Percentiles rank a stretch among this genome's conserved stretches.
Evolutionary conservation across 2,888 invertebrate genomes (phyloP).

Genomic region (Strigamia crassipes): DNA sequence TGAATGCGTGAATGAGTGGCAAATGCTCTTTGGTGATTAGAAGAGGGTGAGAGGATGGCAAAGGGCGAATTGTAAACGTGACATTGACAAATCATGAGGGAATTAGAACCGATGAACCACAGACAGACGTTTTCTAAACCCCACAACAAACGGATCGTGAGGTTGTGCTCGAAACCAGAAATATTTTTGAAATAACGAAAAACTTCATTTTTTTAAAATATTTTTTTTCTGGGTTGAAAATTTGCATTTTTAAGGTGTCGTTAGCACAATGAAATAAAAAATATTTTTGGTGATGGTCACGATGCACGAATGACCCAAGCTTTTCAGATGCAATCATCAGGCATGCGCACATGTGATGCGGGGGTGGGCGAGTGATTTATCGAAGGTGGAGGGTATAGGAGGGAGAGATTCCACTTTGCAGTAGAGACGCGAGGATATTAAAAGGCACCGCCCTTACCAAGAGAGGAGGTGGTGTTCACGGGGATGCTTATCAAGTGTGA

Average conservation of each 20-base stretch:
- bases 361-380: slow-evolving; percentile 32
- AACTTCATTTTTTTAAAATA: not conserved
- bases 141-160: not conserved
- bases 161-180: not conserved
- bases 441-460: slow-evolving; percentile 34
- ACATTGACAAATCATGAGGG: slow-evolving; percentile 42
- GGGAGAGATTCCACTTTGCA: slow-evolving; percentile 39
- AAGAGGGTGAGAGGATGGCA: slow-evolving; percentile 41
- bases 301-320: slow-evolving; percentile 19
- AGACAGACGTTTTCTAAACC: not conserved
- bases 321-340: slow-evolving; percentile 32
- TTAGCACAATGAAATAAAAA: not conserved
- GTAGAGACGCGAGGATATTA: slow-evolving; percentile 40
- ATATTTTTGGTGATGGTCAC: not conserved
- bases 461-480: slow-evolving; percentile 29
- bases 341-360: slow-evolving; percentile 36
- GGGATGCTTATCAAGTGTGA: slow-evolving; percentile 37
- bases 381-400: not conserved
- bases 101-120: slow-evolving; percentile 29
- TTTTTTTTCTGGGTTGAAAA: not conserved
- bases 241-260: not conserved
- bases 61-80: slow-evolving; percentile 40
- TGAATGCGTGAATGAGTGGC: slow-evolving; percentile 40
- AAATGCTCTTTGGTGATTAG: slow-evolving; percentile 40
- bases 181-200: not conserved